Evolutionary conservation across 2,888 invertebrate species (phyloP).

Genomic region (Busseola fusca): DNA sequence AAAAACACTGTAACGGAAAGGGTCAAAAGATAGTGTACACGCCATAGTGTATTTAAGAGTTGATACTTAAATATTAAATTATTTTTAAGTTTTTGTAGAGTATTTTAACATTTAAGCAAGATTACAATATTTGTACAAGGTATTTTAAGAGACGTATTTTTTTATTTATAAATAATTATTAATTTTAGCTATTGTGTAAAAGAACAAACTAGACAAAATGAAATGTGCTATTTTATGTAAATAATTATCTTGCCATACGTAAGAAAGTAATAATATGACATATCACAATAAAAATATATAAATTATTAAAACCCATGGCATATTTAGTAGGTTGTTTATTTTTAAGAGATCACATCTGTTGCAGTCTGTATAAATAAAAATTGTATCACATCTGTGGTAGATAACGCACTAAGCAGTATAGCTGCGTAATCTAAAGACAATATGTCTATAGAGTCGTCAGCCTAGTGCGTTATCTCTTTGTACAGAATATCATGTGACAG

Average conservation of each 20-base stretch:
- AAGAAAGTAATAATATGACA: slow-evolving; percentile 1
- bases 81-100: slow-evolving; percentile 4
- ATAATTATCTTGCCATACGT: slow-evolving; percentile 43
- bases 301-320: slow-evolving; percentile 33
- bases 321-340: slow-evolving; percentile 58
- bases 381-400: slow-evolving; percentile 41
- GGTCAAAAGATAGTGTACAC: neutral
- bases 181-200: neutral
- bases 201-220: neutral
- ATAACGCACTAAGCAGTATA: slow-evolving; percentile 14
- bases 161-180: neutral
- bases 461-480: slow-evolving; percentile 17
- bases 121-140: slow-evolving; percentile 27
- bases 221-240: slow-evolving; percentile 13
- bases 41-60: neutral
- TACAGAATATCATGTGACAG: slow-evolving; percentile 37
- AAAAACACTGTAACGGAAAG: neutral
- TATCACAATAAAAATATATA: slow-evolving; percentile 4
- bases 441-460: neutral
- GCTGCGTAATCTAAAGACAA: slow-evolving; percentile 2
- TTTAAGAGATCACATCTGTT: slow-evolving; percentile 70
- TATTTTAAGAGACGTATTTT: slow-evolving; percentile 12
- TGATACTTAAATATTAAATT: slow-evolving; percentile 6
- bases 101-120: slow-evolving; percentile 19
- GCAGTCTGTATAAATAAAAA: slow-evolving; percentile 54